Evolutionary conservation across 2,113 vertebrate genomes (phyloP), one percentile per base, ranked within the genome.

Genomic region (Heteronetta atricapilla): DNA sequence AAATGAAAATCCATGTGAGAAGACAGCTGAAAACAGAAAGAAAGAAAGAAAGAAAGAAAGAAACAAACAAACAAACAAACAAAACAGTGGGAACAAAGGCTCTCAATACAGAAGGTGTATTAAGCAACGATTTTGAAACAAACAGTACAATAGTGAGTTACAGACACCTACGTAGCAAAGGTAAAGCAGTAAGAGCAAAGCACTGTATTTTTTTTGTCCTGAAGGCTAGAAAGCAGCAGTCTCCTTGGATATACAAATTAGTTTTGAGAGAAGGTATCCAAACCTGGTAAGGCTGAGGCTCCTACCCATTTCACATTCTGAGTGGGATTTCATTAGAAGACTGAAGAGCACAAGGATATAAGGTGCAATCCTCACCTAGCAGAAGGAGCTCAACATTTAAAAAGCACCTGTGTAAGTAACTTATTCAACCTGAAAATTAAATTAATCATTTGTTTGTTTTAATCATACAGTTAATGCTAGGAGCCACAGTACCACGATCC

Each of bases 351-450:
- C 5, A 76, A 66, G 10, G 3, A 66, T 10, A 58, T 1, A 64
- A 73, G 25, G 14, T 91, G 11, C 31, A 87, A 62, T 36, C 1
- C 0, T 58, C 36, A 50, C 11, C 6, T 1, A 44, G 8, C 0
- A 52, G 34, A 28, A 81, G 18, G 16, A 76, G 38, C 20, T 52
- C 50, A 74, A 13, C 8, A 63, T 50, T 42, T 33, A 50, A 59
- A 87, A 75, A 91, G 44, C 56, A 91, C 25, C 26, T 3, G 11
- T 60, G 46, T 29, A 53, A 6, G 28, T 75, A 44, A 53, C 34
- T 82, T 76, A 63, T 20, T 52, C n/a, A 67, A 55, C 8, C 59
- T 17, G 67, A 9, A 69, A 66, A 75, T 11, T 34, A 69, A 70
- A 69, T 34, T 20, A 34, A 64, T 7, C 36, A 23, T 55, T 75